Evolutionary conservation across 2,113 vertebrate species (phyloP).

Genomic region (Ophthalmolycus amberensis): DNA sequence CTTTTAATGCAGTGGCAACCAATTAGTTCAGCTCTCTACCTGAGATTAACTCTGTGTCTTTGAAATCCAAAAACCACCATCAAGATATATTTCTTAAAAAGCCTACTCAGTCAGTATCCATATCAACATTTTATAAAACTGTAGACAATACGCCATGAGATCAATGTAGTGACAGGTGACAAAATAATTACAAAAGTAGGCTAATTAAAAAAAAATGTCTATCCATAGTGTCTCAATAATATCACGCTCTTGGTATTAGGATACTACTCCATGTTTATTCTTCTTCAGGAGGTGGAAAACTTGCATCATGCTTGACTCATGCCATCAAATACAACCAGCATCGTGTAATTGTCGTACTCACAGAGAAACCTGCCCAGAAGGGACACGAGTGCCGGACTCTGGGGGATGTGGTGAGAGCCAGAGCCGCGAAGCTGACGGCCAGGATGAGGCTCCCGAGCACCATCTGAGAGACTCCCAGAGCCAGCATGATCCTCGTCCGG

Average conservation of each 20-base stretch:
- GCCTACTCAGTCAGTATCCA: not conserved
- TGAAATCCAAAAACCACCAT: not conserved
- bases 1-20: not conserved
- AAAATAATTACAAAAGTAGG: not conserved
- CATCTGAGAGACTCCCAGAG: constrained; percentile 96
- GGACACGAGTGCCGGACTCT: constrained; percentile 96
- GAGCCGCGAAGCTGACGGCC: constrained; percentile 96
- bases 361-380: constrained; percentile 99
- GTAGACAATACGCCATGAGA: not conserved
- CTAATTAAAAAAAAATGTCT: not conserved
- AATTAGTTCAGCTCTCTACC: not conserved
- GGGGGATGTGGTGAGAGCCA: constrained; percentile 96
- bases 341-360: constrained; percentile 81
- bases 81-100: not conserved
- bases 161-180: not conserved
- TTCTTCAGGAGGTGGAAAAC: not conserved
- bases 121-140: not conserved
- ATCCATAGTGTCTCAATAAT: not conserved
- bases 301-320: not conserved
- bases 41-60: not conserved
- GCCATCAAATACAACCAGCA: not conserved
- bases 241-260: not conserved
- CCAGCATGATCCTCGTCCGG: constrained; percentile 93
- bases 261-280: not conserved
- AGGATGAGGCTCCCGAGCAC: constrained; percentile 94